These are phyloP conservation scores for Alosa alosa DNA, from an alignment of 2,113 vertebrate genomes.

Conservation along the genomic window DNA sequence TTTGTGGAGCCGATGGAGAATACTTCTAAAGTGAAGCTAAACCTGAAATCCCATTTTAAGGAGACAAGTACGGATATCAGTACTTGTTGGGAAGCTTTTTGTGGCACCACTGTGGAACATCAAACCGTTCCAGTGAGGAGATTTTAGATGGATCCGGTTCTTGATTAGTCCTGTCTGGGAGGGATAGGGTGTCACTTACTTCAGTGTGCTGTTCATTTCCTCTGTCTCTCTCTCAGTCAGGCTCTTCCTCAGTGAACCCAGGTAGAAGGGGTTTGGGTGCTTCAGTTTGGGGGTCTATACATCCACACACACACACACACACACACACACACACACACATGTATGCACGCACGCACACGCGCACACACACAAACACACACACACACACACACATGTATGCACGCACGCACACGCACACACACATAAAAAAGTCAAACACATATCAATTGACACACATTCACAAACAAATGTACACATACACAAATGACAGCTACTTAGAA, in stretches of 20 bases:
- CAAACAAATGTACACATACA: background rate
- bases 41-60: too few relatives aligned
- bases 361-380: background rate
- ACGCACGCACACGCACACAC: background rate
- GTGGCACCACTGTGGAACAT: too few relatives aligned
- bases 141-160: background rate
- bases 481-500: background rate
- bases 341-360: background rate
- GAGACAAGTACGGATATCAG: too few relatives aligned
- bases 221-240: constrained; percentile 79
- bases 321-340: background rate
- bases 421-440: background rate
- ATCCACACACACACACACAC: background rate
- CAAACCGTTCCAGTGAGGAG: too few relatives aligned
- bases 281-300: constrained; percentile 78
- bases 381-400: background rate
- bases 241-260: constrained; percentile 82
- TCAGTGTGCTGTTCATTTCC: constrained; percentile 77
- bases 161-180: background rate
- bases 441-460: background rate
- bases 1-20: too few relatives aligned
- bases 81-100: too few relatives aligned
- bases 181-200: constrained; percentile 67
- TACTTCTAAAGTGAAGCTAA: too few relatives aligned
- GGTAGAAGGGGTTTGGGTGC: constrained; percentile 84